Evolutionary conservation across 1,140 invertebrate genomes (phyloP), one percentile per base, ranked within the genome.

Genomic region (Drosophila sproati): DNA sequence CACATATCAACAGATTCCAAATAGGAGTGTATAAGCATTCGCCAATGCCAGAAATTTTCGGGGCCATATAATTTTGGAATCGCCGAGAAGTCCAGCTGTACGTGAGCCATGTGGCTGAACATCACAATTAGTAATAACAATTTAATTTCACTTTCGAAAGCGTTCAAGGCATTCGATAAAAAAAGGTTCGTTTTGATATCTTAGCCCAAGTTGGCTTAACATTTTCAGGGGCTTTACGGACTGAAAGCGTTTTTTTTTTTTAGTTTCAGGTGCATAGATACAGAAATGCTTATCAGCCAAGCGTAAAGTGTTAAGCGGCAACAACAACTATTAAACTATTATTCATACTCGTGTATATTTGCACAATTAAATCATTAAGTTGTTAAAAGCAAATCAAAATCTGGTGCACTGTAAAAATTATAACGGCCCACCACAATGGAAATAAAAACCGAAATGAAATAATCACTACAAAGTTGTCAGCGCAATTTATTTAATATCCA

Each of bases 281-380:
- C 29, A 67, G 43, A 60, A 47, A 34, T 43, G 45, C n/a, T 50
- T 61, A 54, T 67, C 71, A 57, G 39, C 52, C 68, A 80, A 67
- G 81, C 78, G 78, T 69, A 80, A 83, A 86, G 82, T 73, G 71
- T 73, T 69, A 56, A 55, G 64, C 50, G 64, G 12, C 43, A 31
- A 35, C n/a, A 12, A 62, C 2, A 57, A 34, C 8, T 47, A 5
- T 54, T 31, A 4, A 39, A 50, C 2, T 39, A 29, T 54, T 47
- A 51, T 34, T 57, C 20, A 51, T 56, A 29, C 45, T 52, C 50
- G 45, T 61, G 28, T 45, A 41, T 55, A 45, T 39, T 56, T 51
- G 43, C 10, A 59, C 80, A 82, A 83, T 87, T 88, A 88, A 85
- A 88, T 80, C 37, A 91, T 91, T 91, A 91, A 90, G 80, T 87